phyloP scores from a whole-genome alignment of 2,113 vertebrate genomes.

The Pelusios castaneus region DNA sequence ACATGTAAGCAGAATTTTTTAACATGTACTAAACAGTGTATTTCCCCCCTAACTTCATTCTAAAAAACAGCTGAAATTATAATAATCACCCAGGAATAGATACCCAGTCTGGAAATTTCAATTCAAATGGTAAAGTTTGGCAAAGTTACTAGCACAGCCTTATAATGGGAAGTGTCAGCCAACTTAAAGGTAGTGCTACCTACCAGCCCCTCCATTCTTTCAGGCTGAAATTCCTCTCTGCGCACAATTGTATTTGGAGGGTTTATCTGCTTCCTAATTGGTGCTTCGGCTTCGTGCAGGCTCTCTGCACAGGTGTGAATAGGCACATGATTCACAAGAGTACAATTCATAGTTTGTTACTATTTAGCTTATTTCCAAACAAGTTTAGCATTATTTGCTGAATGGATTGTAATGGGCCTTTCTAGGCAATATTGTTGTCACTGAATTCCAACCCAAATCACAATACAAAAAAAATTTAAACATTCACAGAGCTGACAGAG shows the following conservation, averaged over 20 bases:
- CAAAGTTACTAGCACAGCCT: neutral
- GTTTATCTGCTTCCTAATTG: too few relatives aligned
- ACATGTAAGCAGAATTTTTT: neutral
- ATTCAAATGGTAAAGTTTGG: neutral
- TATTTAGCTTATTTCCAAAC: neutral
- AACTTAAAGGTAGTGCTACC: neutral
- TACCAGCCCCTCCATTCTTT: neutral
- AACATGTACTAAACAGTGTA: neutral
- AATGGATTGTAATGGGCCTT: neutral
- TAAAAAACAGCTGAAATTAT: neutral
- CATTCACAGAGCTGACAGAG: neutral
- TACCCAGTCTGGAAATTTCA: neutral
- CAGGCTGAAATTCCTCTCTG: neutral
- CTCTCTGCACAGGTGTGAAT: neutral
- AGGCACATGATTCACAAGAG: neutral
- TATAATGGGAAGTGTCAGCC: neutral
- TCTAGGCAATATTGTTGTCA: neutral
- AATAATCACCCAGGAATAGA: neutral
- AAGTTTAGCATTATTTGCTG: neutral
- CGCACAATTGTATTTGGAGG: conserved; percentile 18
- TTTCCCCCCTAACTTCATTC: neutral
- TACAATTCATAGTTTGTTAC: neutral
- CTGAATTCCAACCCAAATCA: neutral
- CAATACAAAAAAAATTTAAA: conserved; percentile 33
- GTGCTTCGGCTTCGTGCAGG: neutral